Evolutionary conservation across 2,888 invertebrate species (phyloP), one percentile per base, ranked within the genome.

Genomic region (Spodoptera exigua): DNA sequence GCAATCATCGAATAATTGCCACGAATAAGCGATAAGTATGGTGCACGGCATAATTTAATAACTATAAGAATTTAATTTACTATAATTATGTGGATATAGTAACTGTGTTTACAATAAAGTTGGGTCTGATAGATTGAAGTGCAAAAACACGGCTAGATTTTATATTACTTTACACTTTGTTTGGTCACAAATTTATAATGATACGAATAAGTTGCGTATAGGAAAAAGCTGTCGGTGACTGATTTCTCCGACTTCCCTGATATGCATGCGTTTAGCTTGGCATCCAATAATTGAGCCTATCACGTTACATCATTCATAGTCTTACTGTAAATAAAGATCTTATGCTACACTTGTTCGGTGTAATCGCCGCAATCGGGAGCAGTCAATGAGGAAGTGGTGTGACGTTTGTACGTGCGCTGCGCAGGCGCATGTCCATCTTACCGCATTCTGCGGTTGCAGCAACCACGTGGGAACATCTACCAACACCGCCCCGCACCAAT

Each of bases 321-420:
- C 36, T 68, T 76, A 72, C 69, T 73, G 70, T 73, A 65, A 73
- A 74, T 54, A 65, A 59, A 59, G 36, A 56, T 18, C 55, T 65
- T 62, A 58, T 56, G 51, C 57, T 59, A 41, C 69, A 76, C 76
- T 74, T 56, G 54, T 53, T 61, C 45, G 46, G 32, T 65, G 51
- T 46, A 60, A 83, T 79, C 64, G 63, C 48, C 36, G 72, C 68
- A 73, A 84, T 81, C 78, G 77, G 78, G 85, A 86, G 78, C 82
- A 79, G 69, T 79, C 84, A 85, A 89, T 88, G 81, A 89, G 89
- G 89, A 89, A 89, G 84, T 79, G 76, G 77, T 60, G 64, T 47
- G 73, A 62, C 62, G 59, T 49, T 37, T 54, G 67, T 71, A 74
- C 76, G 76, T 78, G 80, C 75, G 76, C 69, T 76, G 70, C 60